phyloP scores from a whole-genome alignment of 2,113 vertebrate species.

The Carollia perspicillata region DNA sequence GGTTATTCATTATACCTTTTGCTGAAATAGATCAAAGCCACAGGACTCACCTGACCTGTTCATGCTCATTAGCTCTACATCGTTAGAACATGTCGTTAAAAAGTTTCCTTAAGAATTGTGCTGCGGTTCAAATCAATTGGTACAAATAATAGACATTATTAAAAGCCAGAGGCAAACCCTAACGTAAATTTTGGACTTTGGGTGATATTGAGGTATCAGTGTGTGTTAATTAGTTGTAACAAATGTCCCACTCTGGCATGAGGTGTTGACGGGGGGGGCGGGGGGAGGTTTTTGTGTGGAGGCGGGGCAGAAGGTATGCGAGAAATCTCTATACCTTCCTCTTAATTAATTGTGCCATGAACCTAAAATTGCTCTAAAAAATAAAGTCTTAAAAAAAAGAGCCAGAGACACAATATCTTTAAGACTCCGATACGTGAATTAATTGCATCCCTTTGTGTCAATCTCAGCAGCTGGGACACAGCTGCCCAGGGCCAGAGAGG shows the following conservation, averaged over 20 bases:
- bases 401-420: background rate
- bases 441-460: background rate
- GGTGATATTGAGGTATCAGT: background rate
- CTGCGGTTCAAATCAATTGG: background rate
- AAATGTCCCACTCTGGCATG: background rate
- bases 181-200: rapidly evolving
- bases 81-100: background rate
- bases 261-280: background rate
- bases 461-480: no score
- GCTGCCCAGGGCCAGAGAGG: background rate
- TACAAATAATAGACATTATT: background rate
- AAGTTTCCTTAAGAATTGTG: background rate
- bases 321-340: background rate
- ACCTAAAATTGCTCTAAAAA: background rate
- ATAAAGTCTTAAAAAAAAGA: background rate
- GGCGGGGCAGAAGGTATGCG: background rate
- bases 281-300: no score
- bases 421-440: background rate
- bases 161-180: background rate
- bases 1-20: background rate
- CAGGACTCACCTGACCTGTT: background rate
- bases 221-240: background rate
- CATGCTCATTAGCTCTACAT: background rate
- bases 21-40: background rate
- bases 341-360: background rate